Base-by-base conservation (phyloP, 2,888 invertebrate species). In the Incurvaria masculella region DNA sequence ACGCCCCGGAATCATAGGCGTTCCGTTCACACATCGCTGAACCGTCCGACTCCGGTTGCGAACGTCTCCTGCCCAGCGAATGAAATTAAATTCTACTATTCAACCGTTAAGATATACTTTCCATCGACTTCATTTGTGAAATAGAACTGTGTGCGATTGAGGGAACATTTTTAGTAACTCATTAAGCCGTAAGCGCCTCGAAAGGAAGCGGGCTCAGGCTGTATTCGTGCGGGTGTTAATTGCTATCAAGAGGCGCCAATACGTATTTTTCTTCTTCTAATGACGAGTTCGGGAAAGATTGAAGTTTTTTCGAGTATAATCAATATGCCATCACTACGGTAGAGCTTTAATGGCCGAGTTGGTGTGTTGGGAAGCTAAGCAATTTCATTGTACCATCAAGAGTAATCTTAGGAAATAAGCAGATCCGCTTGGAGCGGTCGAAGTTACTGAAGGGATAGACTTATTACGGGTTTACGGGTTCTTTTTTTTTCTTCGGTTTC, bases 181-280 rank as follows among this genome's bases (percentile, higher is more conserved):
- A 69, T 69, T 66, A 68, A 57, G 64, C 60, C 59, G 64, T 60
- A 57, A 61, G 64, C 66, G 42, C 64, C 64, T 66, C 66, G 63
- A 64, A 69, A 72, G 68, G 68, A 64, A 68, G 68, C 42, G 39
- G 69, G 69, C 69, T 72, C 69, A 68, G 63, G 64, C 61, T 59
- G 67, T 69, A 72, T 71, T 70, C 70, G 68, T 69, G 71, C 71
- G 74, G 74, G 75, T 73, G 76, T 68, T 75, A 76, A 76, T 78
- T 78, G 75, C 71, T 70, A 70, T 68, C 69, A 71, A 69, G 69
- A 70, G 70, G 72, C 70, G 71, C 72, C 69, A 71, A 72, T 73
- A 72, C 73, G 71, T 69, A 69, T 72, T 74, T 72, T 74, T 74
- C 68, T 64, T 65, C 63, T 64, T 66, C 67, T 69, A 69, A 70